phyloP scores from a whole-genome alignment of 2,888 invertebrate genomes.

The Lasioglossum oenotherae region DNA sequence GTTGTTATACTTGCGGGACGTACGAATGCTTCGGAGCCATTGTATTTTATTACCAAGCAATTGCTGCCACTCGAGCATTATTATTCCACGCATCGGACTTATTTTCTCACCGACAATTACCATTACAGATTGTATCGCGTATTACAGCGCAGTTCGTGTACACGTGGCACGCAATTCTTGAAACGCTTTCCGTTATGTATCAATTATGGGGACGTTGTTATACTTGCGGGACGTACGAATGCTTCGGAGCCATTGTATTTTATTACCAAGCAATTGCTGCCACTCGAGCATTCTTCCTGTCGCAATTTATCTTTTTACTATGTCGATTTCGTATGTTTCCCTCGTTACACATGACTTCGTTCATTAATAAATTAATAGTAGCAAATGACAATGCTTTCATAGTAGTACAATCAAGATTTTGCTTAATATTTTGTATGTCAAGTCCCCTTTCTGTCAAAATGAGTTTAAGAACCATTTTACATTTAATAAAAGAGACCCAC shows the following conservation, averaged over 20 bases:
- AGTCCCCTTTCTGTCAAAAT: no score
- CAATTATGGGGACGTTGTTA: not conserved
- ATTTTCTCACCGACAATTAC: not conserved
- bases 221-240: not conserved
- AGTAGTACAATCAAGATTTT: not conserved
- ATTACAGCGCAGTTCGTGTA: not conserved
- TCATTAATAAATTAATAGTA: not conserved
- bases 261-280: not conserved
- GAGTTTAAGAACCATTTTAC: no score
- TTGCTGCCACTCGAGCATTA: not conserved
- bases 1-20: not conserved
- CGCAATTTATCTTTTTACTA: not conserved
- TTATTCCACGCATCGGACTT: constrained; percentile 5
- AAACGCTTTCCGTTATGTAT: not conserved
- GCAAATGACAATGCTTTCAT: not conserved
- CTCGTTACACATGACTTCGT: not conserved
- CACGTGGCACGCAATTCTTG: not conserved
- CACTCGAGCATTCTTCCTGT: not conserved
- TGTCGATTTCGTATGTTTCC: not conserved
- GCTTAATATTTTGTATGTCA: no score
- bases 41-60: not conserved
- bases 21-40: not conserved
- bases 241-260: not conserved
- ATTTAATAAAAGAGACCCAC: no score
- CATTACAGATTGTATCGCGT: constrained; percentile 1